These are phyloP conservation scores for Cistogaster globosa DNA, from an alignment of 2,888 invertebrate species.

Conservation along the genomic window DNA sequence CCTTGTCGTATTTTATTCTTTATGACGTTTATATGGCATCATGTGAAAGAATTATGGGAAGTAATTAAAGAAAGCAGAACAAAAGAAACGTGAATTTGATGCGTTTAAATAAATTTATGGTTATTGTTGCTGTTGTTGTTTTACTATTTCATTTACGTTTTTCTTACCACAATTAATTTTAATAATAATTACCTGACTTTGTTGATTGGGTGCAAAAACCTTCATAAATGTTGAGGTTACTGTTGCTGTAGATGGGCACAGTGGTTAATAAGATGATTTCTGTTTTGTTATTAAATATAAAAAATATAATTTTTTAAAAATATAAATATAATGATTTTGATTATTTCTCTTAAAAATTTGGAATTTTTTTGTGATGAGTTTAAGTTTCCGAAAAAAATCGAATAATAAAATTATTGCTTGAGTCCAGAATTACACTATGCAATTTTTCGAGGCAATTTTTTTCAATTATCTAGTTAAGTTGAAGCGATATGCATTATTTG, in stretches of 20 bases:
- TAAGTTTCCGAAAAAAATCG: too few relatives aligned
- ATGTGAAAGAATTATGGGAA: background rate
- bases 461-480: too few relatives aligned
- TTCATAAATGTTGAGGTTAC: conserved; percentile 2
- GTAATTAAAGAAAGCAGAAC: background rate
- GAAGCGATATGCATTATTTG: too few relatives aligned
- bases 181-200: conserved; percentile 52
- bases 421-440: too few relatives aligned
- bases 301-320: too few relatives aligned
- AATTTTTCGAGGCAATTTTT: too few relatives aligned
- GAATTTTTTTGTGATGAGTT: too few relatives aligned
- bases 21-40: conserved; percentile 1
- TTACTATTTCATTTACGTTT: too few relatives aligned
- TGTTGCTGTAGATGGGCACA: background rate
- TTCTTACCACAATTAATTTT: conserved; percentile 49
- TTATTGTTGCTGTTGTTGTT: conserved; percentile 10
- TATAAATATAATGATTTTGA: too few relatives aligned
- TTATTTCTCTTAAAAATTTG: too few relatives aligned
- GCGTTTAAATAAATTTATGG: conserved; percentile 4
- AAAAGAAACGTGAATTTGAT: conserved; percentile 10
- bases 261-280: background rate
- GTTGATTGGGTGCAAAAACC: conserved; percentile 9
- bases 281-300: too few relatives aligned
- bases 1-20: background rate
- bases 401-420: too few relatives aligned